A percentile compares a stretch with the other conserved stretches of the same genome.
phyloP scores from a whole-genome alignment of 2,797 vertebrate genomes.

The Rhinatrema bivittatum region DNA sequence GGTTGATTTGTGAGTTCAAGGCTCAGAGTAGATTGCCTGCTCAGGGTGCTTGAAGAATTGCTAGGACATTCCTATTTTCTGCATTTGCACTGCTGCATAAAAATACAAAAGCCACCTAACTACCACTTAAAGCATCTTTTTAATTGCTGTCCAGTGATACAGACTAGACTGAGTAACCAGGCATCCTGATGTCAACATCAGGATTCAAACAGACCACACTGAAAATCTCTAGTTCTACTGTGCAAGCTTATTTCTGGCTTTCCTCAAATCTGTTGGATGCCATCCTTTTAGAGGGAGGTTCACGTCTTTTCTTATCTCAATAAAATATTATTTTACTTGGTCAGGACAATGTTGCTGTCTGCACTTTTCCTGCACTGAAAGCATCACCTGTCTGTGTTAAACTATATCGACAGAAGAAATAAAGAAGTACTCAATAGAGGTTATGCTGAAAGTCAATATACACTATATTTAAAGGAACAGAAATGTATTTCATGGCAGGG shows the following conservation, averaged over 20 bases:
- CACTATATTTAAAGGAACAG: too few species aligned
- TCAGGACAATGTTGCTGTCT: not conserved
- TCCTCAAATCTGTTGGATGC: constrained; percentile 6
- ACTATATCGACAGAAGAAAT: too few species aligned
- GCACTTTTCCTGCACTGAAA: too few species aligned
- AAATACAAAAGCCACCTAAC: constrained; percentile 20
- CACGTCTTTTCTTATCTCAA: constrained; percentile 1
- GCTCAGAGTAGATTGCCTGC: not conserved
- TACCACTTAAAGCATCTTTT: constrained; percentile 13
- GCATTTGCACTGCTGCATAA: constrained; percentile 8
- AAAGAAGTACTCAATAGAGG: too few species aligned
- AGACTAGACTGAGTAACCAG: constrained; percentile 6
- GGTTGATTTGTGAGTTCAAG: constrained; percentile 18
- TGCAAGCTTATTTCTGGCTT: constrained; percentile 8
- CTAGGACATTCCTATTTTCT: constrained; percentile 19
- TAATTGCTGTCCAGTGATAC: constrained; percentile 12
- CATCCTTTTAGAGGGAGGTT: constrained; percentile 10
- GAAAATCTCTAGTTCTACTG: constrained; percentile 13
- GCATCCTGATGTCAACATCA: constrained; percentile 12
- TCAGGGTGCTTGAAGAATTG: constrained; percentile 18
- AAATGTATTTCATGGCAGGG: too few species aligned
- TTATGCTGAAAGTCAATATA: too few species aligned
- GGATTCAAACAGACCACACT: constrained; percentile 1
- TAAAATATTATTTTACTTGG: constrained; percentile 4
- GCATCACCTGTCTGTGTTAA: too few species aligned